phyloP scores from a whole-genome alignment of 2,113 vertebrate genomes.

The Pyrgilauda ruficollis region DNA sequence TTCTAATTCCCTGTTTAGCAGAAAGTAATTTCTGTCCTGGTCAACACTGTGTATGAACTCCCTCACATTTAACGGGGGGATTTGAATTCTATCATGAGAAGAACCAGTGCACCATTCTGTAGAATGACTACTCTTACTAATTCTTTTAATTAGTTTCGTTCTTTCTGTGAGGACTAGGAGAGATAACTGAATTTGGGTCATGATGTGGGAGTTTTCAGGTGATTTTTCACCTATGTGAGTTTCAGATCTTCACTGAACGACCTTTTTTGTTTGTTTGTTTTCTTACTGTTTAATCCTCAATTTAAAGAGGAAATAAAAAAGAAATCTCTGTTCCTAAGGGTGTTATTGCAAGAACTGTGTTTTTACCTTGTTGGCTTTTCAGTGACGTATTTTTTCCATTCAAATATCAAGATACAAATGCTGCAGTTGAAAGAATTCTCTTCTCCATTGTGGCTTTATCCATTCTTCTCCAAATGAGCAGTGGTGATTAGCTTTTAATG shows the following conservation, averaged over 20 bases:
- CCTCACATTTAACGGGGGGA: background rate
- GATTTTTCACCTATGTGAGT: background rate
- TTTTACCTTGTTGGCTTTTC: background rate
- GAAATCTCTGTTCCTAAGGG: background rate
- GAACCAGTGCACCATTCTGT: background rate
- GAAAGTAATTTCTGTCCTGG: background rate
- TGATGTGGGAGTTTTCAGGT: background rate
- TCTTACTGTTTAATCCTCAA: background rate
- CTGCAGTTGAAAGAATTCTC: background rate
- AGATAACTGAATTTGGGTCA: background rate
- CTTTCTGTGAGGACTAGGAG: background rate
- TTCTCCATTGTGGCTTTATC: background rate
- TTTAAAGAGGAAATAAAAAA: background rate
- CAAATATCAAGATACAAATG: background rate
- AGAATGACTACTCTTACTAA: background rate
- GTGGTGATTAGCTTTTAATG: background rate
- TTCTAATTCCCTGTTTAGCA: background rate
- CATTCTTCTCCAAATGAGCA: background rate
- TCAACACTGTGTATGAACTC: accelerated
- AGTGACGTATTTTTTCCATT: background rate
- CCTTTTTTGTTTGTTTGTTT: background rate
- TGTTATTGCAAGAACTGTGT: background rate
- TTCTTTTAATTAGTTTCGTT: background rate
- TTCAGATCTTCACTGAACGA: background rate
- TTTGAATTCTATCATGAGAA: background rate